Evolutionary conservation across 1,140 invertebrate genomes (phyloP).

Genomic region (Orius laevigatus): DNA sequence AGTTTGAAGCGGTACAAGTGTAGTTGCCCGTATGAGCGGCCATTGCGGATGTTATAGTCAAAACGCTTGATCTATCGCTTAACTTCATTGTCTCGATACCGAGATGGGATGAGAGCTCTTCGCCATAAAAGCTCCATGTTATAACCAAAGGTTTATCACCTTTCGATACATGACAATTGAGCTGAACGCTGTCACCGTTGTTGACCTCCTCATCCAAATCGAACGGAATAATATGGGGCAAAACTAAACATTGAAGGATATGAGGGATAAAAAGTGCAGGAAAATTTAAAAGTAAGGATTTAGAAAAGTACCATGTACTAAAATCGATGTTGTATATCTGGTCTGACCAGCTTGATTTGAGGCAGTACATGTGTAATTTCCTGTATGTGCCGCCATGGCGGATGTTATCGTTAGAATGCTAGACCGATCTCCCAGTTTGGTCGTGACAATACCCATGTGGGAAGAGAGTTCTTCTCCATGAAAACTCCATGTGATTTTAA

Average conservation of each 20-base stretch:
- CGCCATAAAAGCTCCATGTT: constrained; percentile 38
- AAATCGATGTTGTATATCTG: no score
- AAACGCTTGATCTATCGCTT: constrained; percentile 31
- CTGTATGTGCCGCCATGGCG: constrained; percentile 29
- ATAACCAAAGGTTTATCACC: constrained; percentile 46
- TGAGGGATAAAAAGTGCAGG: neutral
- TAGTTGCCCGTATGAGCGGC: constrained; percentile 25
- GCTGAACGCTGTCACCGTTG: constrained; percentile 33
- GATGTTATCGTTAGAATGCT: constrained; percentile 31
- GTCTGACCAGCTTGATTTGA: constrained; percentile 18
- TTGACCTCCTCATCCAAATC: constrained; percentile 30
- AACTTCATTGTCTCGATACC: constrained; percentile 17
- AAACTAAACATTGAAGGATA: constrained; percentile 20
- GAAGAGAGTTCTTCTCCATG: constrained; percentile 25
- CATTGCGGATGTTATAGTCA: constrained; percentile 30
- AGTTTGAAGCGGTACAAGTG: constrained; percentile 20
- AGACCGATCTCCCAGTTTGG: constrained; percentile 27
- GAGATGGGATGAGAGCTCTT: constrained; percentile 21
- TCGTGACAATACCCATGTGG: constrained; percentile 22
- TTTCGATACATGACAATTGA: constrained; percentile 39
- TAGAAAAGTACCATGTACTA: no score
- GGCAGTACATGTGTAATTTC: constrained; percentile 23
- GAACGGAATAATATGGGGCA: constrained; percentile 25
- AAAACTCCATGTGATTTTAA: constrained; percentile 45
- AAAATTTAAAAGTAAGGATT: neutral